A percentile compares a stretch with the other conserved stretches of the same genome.
phyloP scores from a whole-genome alignment of 2,888 invertebrate species.

The Ectemnius continuus region DNA sequence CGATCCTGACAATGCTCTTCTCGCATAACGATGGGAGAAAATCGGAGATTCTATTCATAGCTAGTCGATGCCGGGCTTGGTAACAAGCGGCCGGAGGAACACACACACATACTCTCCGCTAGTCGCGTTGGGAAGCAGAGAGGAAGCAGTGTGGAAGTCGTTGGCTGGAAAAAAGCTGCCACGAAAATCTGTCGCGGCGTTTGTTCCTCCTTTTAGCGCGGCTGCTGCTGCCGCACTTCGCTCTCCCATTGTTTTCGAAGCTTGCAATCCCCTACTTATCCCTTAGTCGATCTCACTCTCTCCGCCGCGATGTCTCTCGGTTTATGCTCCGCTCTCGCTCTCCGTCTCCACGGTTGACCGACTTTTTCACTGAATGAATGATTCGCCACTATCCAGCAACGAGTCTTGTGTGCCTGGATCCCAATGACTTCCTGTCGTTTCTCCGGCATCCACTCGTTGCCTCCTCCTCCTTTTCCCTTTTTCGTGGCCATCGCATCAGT shows the following conservation, averaged over 20 bases:
- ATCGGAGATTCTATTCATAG: no score
- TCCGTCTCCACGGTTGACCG: slow-evolving; percentile 57
- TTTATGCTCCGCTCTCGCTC: no score
- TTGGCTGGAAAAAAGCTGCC: slow-evolving; percentile 31
- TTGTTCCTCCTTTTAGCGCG: slow-evolving; percentile 39
- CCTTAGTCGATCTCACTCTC: slow-evolving; percentile 28
- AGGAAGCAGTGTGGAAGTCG: no score
- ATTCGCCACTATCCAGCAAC: slow-evolving; percentile 53
- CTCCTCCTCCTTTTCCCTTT: no score
- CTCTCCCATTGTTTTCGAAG: slow-evolving; percentile 8
- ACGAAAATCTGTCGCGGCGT: slow-evolving; percentile 39
- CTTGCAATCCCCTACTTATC: slow-evolving; percentile 29
- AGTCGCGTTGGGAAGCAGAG: no score
- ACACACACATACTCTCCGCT: no score
- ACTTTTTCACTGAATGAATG: slow-evolving; percentile 61
- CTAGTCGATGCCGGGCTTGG: background rate
- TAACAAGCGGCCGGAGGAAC: slow-evolving; percentile 1
- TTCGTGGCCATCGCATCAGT: slow-evolving; percentile 21
- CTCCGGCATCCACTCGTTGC: background rate
- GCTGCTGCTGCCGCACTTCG: background rate
- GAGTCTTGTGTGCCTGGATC: slow-evolving; percentile 12
- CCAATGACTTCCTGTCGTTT: slow-evolving; percentile 3
- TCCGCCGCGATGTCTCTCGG: slow-evolving; percentile 4
- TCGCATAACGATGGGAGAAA: no score
- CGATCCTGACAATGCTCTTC: no score